Evolutionary conservation across 2,888 invertebrate species (phyloP).

Genomic region (Thyatira batis): DNA sequence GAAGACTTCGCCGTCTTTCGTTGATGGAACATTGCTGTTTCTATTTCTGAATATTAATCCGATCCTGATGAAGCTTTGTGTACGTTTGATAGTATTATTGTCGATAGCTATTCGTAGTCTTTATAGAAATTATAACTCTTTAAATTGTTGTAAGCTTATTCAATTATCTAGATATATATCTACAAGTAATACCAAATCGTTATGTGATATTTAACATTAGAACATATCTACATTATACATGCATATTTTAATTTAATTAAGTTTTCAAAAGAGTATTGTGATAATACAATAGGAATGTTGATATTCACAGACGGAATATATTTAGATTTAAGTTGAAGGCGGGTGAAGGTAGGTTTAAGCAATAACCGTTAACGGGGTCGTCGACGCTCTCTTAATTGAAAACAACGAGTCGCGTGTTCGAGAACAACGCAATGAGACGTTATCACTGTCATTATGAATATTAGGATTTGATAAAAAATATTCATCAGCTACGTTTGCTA

Average conservation of each 20-base stretch:
- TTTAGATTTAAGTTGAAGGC: neutral
- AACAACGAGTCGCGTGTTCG: slow-evolving; percentile 2
- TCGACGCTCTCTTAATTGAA: slow-evolving; percentile 5
- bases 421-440: neutral
- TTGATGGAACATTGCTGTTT: slow-evolving; percentile 33
- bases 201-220: too few species aligned
- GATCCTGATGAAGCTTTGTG: slow-evolving; percentile 39
- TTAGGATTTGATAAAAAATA: slow-evolving; percentile 2
- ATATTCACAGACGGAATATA: neutral
- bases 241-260: too few species aligned
- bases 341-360: slow-evolving; percentile 1
- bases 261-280: neutral
- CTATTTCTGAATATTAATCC: slow-evolving; percentile 48
- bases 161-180: too few species aligned
- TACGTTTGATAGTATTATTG: slow-evolving; percentile 35
- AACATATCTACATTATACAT: too few species aligned
- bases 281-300: neutral
- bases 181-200: too few species aligned
- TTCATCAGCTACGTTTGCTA: neutral
- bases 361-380: slow-evolving; percentile 3
- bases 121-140: neutral
- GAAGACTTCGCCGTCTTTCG: slow-evolving; percentile 41
- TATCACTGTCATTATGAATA: slow-evolving; percentile 3
- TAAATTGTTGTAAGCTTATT: too few species aligned
- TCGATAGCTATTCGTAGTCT: slow-evolving; percentile 22